Conservation (phyloP, 2,888 invertebrate species). For the Chaitophorus viminalis region DNA sequence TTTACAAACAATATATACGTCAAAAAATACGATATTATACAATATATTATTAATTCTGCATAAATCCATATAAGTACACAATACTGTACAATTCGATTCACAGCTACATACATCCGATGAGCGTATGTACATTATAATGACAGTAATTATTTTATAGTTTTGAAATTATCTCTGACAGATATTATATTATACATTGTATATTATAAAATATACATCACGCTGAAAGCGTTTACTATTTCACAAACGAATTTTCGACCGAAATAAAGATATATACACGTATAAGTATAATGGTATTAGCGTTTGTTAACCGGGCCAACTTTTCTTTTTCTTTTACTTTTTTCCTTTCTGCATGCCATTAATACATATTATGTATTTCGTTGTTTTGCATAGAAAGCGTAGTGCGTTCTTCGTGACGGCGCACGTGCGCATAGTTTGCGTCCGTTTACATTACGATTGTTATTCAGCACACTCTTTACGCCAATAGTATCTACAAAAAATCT, state of each 20-base stretch:
- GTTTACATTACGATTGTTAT: neutral
- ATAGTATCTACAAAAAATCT: neutral
- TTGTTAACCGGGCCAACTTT: neutral
- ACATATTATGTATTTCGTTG: neutral
- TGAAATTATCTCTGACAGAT: neutral
- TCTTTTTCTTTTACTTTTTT: neutral
- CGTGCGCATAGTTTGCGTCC: neutral
- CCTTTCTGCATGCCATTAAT: no score
- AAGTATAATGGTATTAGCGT: no score
- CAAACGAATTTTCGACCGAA: neutral
- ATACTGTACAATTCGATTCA: no score
- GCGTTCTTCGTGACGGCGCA: neutral
- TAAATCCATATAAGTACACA: no score
- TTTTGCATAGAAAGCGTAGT: constrained; percentile 2
- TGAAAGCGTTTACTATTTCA: neutral
- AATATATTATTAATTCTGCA: no score
- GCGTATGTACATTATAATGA: neutral
- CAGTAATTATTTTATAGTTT: neutral
- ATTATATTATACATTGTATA: neutral
- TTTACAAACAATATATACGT: no score
- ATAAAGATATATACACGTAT: no score
- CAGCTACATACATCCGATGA: no score
- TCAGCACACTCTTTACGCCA: no score
- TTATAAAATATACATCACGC: neutral
- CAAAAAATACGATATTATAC: no score